These are phyloP conservation scores for Heliconius aoede DNA, from an alignment of 2,888 invertebrate genomes.

Conservation along the genomic window DNA sequence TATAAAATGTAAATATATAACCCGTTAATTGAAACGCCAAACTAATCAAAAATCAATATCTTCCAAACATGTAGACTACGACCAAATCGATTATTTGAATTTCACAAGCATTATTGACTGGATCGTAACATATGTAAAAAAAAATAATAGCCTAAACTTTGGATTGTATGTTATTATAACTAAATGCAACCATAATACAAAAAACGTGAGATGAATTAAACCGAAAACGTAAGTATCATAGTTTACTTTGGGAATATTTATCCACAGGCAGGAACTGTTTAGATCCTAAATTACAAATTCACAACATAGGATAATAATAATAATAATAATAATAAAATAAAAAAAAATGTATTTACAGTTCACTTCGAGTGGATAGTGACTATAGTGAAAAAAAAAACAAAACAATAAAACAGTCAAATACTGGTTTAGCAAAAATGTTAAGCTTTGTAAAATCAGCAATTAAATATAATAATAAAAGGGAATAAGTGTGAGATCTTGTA, in stretches of 20 bases:
- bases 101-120: conserved; percentile 59
- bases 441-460: conserved; percentile 83
- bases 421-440: conserved; percentile 83
- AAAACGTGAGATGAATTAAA: conserved; percentile 70
- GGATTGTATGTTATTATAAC: conserved; percentile 82
- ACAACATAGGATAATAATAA: conserved; percentile 60
- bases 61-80: conserved; percentile 37
- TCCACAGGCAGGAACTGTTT: conserved; percentile 71
- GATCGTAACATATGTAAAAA: conserved; percentile 61
- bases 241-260: conserved; percentile 75
- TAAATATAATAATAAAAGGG: conserved; percentile 82
- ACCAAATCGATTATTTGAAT: conserved; percentile 45
- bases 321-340: conserved; percentile 49
- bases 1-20: conserved; percentile 29
- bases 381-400: conserved; percentile 78
- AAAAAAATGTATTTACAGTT: conserved; percentile 62
- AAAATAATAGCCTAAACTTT: conserved; percentile 80
- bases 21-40: conserved; percentile 18
- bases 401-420: conserved; percentile 81
- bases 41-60: conserved; percentile 28
- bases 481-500: conserved; percentile 84
- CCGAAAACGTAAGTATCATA: conserved; percentile 71
- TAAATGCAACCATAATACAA: conserved; percentile 80
- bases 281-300: conserved; percentile 61
- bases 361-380: conserved; percentile 77